Evolutionary conservation across 2,113 vertebrate genomes (phyloP).

Genomic region (Trochalopteron elliotii): DNA sequence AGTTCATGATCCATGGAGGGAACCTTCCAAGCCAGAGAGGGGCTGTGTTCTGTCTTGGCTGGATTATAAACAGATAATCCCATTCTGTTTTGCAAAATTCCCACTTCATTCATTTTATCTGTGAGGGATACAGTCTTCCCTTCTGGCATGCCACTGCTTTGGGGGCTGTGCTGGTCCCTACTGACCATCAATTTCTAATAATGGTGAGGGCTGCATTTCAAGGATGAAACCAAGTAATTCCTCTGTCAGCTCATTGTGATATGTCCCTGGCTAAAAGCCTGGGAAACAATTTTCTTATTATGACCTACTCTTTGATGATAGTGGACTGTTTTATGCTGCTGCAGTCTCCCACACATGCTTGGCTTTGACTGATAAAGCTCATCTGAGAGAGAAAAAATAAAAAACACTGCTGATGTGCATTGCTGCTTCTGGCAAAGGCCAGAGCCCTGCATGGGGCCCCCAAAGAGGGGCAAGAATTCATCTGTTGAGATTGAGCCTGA

Average conservation of each 20-base stretch:
- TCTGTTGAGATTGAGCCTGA: background rate
- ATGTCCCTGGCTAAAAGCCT: conserved; percentile 15
- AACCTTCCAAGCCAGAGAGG: background rate
- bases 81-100: background rate
- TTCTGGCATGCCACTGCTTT: background rate
- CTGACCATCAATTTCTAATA: background rate
- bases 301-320: background rate
- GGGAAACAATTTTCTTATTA: conserved; percentile 25
- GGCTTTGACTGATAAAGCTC: conserved; percentile 5
- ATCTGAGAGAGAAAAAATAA: background rate
- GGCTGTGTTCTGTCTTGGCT: background rate
- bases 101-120: background rate
- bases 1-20: background rate
- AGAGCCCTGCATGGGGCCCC: background rate
- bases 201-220: background rate
- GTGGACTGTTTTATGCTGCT: background rate
- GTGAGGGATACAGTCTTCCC: background rate
- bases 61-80: background rate
- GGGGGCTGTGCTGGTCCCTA: background rate
- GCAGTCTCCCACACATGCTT: background rate
- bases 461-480: background rate
- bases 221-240: conserved; percentile 1
- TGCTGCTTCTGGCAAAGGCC: conserved; percentile 14
- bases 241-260: background rate
- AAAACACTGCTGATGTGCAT: background rate